Evolutionary conservation across 2,888 invertebrate genomes (phyloP).

Genomic region (Patella pellucida): DNA sequence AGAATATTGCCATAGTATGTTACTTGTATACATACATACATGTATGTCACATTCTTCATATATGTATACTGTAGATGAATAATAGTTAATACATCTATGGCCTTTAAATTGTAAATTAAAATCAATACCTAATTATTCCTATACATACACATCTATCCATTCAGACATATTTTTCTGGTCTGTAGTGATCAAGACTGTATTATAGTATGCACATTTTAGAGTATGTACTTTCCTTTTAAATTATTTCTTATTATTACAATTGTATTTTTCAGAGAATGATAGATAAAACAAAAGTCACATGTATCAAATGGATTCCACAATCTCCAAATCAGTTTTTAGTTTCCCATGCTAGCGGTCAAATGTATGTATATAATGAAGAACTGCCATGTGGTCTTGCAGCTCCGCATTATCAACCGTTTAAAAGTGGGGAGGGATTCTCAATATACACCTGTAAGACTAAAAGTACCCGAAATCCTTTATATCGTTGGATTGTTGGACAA

Average conservation of each 20-base stretch:
- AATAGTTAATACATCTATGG: too few species aligned
- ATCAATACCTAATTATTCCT: neutral
- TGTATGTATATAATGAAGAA: slow-evolving; percentile 95
- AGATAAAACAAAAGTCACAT: slow-evolving; percentile 95
- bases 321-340: slow-evolving; percentile 94
- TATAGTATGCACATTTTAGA: too few species aligned
- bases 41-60: too few species aligned
- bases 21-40: too few species aligned
- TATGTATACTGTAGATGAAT: too few species aligned
- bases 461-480: slow-evolving; percentile 95
- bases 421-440: slow-evolving; percentile 92
- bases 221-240: too few species aligned
- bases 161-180: too few species aligned
- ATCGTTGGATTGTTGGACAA: slow-evolving; percentile 78
- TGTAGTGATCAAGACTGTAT: too few species aligned
- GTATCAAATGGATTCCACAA: slow-evolving; percentile 97
- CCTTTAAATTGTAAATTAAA: neutral
- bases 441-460: slow-evolving; percentile 97
- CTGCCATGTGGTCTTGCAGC: slow-evolving; percentile 89
- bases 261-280: slow-evolving; percentile 82
- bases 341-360: slow-evolving; percentile 94
- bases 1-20: too few species aligned
- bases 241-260: neutral
- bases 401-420: slow-evolving; percentile 95
- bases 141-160: neutral